Conservation (phyloP, 1,140 invertebrate genomes). For the Kradibia gibbosae region DNA sequence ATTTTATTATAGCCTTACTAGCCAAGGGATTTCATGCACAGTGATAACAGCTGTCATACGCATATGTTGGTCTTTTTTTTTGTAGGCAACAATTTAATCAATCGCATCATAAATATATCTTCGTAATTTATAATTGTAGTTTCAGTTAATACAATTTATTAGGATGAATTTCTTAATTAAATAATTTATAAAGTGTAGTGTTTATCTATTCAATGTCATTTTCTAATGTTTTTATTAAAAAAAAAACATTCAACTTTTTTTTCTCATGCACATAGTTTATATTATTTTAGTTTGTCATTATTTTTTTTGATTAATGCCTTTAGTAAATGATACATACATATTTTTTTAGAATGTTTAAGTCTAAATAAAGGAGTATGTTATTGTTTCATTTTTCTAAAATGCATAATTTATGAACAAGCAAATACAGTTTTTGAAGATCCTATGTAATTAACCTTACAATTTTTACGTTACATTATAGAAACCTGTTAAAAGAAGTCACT, state of each 20-base stretch:
- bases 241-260: too few species aligned
- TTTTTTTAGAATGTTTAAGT: not conserved
- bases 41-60: not conserved
- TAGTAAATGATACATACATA: too few species aligned
- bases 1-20: not conserved
- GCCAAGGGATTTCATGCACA: not conserved
- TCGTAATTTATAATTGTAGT: not conserved
- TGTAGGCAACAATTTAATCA: not conserved
- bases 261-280: too few species aligned
- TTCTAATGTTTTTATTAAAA: too few species aligned
- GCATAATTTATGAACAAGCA: too few species aligned
- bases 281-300: too few species aligned
- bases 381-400: not conserved
- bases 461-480: constrained; percentile 31
- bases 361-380: not conserved
- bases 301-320: too few species aligned
- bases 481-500: not conserved
- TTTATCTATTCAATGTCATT: too few species aligned
- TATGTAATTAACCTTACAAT: not conserved
- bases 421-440: not conserved
- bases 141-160: too few species aligned
- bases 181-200: too few species aligned
- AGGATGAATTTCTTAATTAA: too few species aligned
- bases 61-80: not conserved
- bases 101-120: not conserved